Evolutionary conservation across 2,888 invertebrate genomes (phyloP).

Genomic region (Caenorhabditis sp.): DNA sequence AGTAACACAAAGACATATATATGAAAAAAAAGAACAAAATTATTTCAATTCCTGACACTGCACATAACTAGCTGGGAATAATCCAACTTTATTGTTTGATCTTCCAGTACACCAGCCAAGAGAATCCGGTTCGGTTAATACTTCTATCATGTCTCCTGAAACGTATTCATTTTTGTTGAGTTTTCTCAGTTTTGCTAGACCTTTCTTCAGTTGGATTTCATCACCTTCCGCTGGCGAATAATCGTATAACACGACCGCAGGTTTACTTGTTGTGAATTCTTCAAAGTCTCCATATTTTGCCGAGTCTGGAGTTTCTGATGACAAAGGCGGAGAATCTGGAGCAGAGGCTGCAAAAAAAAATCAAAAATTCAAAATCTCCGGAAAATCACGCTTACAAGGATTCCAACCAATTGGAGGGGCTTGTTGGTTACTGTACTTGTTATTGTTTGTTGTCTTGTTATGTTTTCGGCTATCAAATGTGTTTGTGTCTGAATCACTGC

Average conservation of each 20-base stretch:
- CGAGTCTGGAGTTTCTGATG: conserved; percentile 53
- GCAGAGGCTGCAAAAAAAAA: not conserved
- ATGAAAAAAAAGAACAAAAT: not conserved
- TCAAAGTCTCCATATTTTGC: conserved; percentile 60
- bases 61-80: conserved; percentile 67
- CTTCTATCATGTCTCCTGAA: conserved; percentile 62
- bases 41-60: conserved; percentile 25
- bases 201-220: conserved; percentile 64
- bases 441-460: conserved; percentile 21
- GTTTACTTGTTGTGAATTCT: conserved; percentile 51
- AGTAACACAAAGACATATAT: conserved; percentile 26
- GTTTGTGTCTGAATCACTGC: conserved; percentile 57
- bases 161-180: too few species aligned
- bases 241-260: conserved; percentile 62
- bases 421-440: conserved; percentile 29
- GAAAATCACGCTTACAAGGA: conserved; percentile 8
- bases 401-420: conserved; percentile 27
- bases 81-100: conserved; percentile 47
- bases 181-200: conserved; percentile 20
- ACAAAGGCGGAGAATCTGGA: conserved; percentile 33
- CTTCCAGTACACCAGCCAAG: conserved; percentile 67
- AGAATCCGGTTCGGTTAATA: conserved; percentile 64
- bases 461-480: conserved; percentile 54
- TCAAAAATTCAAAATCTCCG: not conserved
- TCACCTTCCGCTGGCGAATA: conserved; percentile 66